These are phyloP conservation scores for Parelbella ahira DNA, from an alignment of 2,888 invertebrate genomes.

Conservation along the genomic window DNA sequence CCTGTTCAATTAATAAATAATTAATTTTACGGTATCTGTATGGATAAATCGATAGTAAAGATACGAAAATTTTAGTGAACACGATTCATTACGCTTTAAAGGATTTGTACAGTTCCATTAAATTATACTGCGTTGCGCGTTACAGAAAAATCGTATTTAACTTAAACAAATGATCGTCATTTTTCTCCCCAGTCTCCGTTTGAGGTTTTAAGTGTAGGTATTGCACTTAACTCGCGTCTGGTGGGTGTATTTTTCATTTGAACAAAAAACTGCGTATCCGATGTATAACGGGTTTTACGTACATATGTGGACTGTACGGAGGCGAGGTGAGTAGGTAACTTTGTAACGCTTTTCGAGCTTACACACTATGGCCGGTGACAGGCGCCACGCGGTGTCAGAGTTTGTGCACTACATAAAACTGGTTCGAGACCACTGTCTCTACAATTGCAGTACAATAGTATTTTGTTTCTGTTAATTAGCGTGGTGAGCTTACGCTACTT, in stretches of 20 bases:
- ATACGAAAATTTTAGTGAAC: no score
- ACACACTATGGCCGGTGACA: not conserved
- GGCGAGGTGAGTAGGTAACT: no score
- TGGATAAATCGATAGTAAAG: no score
- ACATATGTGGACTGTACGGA: not conserved
- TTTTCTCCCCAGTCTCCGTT: no score
- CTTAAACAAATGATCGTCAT: no score
- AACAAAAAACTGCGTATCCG: constrained; percentile 1
- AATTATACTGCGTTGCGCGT: no score
- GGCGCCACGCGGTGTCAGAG: constrained; percentile 1
- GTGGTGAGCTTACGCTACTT: constrained; percentile 1
- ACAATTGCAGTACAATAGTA: constrained; percentile 1
- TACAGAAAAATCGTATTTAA: no score
- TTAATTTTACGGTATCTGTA: no score
- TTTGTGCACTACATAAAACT: constrained; percentile 11
- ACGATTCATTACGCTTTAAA: no score
- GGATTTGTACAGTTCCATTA: no score
- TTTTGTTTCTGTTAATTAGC: constrained; percentile 16
- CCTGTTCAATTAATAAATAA: no score
- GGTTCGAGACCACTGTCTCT: constrained; percentile 14
- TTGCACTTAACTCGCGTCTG: not conserved
- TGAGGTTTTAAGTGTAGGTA: no score
- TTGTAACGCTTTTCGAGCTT: constrained; percentile 10
- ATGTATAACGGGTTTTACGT: constrained; percentile 6
- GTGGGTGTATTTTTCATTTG: constrained; percentile 1